Conservation (phyloP, 1,140 invertebrate species). For the Neodiprion fabricii region DNA sequence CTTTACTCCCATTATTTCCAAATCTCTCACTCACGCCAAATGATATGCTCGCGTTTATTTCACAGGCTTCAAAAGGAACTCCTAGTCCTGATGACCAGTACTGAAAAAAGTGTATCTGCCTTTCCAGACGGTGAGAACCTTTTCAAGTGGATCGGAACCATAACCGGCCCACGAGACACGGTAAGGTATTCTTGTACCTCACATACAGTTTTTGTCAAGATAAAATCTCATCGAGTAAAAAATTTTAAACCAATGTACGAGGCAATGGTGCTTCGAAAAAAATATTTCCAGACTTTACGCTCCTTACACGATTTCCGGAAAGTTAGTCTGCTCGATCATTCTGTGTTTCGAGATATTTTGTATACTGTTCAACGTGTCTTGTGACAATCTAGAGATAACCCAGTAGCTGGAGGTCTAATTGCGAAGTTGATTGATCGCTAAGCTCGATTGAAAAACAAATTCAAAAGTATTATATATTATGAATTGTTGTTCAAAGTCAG, state of each 20-base stretch:
- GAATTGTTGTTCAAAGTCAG: too few species aligned
- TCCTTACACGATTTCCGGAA: not conserved
- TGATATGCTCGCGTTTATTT: constrained; percentile 37
- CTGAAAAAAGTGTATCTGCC: constrained; percentile 91
- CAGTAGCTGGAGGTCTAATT: too few species aligned
- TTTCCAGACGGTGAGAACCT: constrained; percentile 97
- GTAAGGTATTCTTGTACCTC: constrained; percentile 59
- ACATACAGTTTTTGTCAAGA: constrained; percentile 6
- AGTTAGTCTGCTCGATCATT: too few species aligned
- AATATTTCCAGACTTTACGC: not conserved
- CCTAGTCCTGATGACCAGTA: constrained; percentile 85
- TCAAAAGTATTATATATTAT: too few species aligned
- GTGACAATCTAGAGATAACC: too few species aligned
- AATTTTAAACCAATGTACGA: too few species aligned
- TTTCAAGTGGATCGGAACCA: constrained; percentile 96
- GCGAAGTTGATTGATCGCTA: too few species aligned
- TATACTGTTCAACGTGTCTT: too few species aligned
- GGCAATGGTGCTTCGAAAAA: too few species aligned
- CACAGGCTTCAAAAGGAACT: constrained; percentile 82
- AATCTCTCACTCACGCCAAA: constrained; percentile 20
- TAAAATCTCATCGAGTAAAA: too few species aligned
- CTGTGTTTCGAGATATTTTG: too few species aligned
- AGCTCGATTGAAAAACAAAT: too few species aligned
- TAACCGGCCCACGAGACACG: constrained; percentile 86
- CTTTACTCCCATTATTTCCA: constrained; percentile 15